Percentiles rank a stretch among this genome's conserved stretches.
phyloP scores from a whole-genome alignment of 2,888 invertebrate genomes.

The Camponotus fellah region DNA sequence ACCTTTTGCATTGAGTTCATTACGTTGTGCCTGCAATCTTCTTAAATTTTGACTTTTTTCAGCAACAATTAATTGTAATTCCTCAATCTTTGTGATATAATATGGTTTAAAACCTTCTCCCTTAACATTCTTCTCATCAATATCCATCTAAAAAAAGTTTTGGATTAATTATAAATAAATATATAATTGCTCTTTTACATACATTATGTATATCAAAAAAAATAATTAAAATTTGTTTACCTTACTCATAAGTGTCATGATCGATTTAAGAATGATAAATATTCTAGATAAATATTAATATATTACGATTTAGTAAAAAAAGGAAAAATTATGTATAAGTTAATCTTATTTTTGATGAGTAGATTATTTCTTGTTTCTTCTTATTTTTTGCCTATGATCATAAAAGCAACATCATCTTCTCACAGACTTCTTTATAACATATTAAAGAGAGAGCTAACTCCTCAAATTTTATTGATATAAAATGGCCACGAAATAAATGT shows the following conservation, averaged over 20 bases:
- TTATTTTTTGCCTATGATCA: too few relatives aligned
- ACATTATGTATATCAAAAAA: background rate
- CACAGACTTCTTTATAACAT: too few relatives aligned
- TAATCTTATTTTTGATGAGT: too few relatives aligned
- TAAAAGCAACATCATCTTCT: too few relatives aligned
- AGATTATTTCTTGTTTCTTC: too few relatives aligned
- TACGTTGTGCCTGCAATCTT: constrained; percentile 98
- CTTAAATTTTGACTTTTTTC: constrained; percentile 99
- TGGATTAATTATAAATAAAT: constrained; percentile 35
- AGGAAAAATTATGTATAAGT: too few relatives aligned
- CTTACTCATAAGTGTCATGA: constrained; percentile 84
- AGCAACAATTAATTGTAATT: constrained; percentile 97
- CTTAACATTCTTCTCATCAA: constrained; percentile 89
- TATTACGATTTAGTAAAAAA: background rate
- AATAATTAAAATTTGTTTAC: constrained; percentile 68
- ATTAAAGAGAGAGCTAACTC: too few relatives aligned
- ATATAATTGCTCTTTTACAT: background rate
- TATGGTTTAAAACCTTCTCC: constrained; percentile 98
- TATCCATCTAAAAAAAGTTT: constrained; percentile 89
- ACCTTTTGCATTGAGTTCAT: constrained; percentile 99
- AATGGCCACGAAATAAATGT: too few relatives aligned
- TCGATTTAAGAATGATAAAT: constrained; percentile 25
- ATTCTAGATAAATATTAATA: background rate
- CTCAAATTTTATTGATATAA: too few relatives aligned
- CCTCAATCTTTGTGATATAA: constrained; percentile 99